A percentile compares a stretch with the other conserved stretches of the same genome.
These are phyloP conservation scores for Porites lutea DNA, from an alignment of 64 coral and sea anemone species.

Conservation along the genomic window DNA sequence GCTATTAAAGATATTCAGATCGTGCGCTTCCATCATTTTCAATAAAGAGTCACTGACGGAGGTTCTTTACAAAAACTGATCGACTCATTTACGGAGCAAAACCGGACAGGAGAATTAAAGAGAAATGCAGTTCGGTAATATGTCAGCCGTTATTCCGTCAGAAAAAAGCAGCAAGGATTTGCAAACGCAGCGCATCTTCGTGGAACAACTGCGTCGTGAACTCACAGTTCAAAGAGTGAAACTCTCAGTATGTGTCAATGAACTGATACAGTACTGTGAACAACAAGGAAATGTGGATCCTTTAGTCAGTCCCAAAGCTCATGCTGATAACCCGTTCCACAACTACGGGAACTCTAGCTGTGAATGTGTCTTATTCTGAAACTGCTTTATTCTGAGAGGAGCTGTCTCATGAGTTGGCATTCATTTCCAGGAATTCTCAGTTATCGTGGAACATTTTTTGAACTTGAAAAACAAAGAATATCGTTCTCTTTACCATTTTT, in stretches of 20 bases:
- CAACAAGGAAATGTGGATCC: constrained; percentile 59
- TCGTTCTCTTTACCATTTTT: neutral
- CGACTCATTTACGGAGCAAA: neutral
- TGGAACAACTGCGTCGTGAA: constrained; percentile 71
- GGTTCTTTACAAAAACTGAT: neutral
- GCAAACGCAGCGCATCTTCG: constrained; percentile 47
- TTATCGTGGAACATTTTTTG: neutral
- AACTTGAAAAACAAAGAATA: neutral
- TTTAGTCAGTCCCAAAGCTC: constrained; percentile 31
- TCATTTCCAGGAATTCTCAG: too few species aligned
- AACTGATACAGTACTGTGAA: constrained; percentile 64
- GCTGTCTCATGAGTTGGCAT: neutral
- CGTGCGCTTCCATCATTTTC: too few species aligned
- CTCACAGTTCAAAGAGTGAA: constrained; percentile 44
- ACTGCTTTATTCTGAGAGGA: too few species aligned
- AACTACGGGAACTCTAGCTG: constrained; percentile 35
- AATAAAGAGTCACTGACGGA: too few species aligned
- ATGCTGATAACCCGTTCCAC: constrained; percentile 53
- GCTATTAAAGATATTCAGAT: too few species aligned
- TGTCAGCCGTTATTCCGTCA: constrained; percentile 29
- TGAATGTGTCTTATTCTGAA: constrained; percentile 51
- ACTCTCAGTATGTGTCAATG: constrained; percentile 56
- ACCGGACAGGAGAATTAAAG: neutral
- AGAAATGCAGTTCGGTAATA: neutral
- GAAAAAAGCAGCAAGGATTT: constrained; percentile 60